phyloP scores from a whole-genome alignment of 2,888 invertebrate species.

The Ptilodon capucinus region DNA sequence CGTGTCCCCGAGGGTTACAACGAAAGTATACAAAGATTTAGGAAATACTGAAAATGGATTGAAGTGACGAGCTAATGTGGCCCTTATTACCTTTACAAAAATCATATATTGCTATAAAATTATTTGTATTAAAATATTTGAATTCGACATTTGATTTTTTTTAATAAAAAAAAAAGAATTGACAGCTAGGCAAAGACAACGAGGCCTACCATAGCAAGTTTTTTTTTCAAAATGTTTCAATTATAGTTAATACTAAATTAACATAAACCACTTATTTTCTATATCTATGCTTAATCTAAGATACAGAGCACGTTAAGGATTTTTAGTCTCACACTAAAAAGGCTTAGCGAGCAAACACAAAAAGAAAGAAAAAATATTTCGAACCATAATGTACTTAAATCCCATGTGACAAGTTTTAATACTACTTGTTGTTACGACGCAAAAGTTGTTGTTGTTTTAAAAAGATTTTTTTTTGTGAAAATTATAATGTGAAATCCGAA shows the following conservation, averaged over 20 bases:
- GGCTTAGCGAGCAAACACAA: slow-evolving; percentile 1
- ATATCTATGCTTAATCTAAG: slow-evolving; percentile 25
- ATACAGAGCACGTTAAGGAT: slow-evolving; percentile 8
- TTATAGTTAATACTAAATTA: slow-evolving; percentile 30
- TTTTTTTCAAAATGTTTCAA: slow-evolving; percentile 17
- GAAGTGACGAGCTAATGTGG: neutral
- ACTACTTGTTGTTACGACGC: no score
- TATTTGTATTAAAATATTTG: no score
- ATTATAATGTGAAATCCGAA: slow-evolving; percentile 44
- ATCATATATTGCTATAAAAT: no score
- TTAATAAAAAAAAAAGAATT: no score
- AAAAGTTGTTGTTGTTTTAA: no score
- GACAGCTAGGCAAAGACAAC: no score
- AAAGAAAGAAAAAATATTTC: slow-evolving; percentile 30
- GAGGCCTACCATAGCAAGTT: no score
- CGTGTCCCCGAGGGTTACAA: slow-evolving; percentile 33
- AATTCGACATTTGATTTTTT: no score
- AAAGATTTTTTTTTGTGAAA: slow-evolving; percentile 22
- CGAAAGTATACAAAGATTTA: slow-evolving; percentile 34
- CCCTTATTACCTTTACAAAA: slow-evolving; percentile 14
- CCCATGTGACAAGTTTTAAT: no score
- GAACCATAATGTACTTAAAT: slow-evolving; percentile 8
- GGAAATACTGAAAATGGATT: slow-evolving; percentile 40
- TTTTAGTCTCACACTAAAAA: slow-evolving; percentile 14
- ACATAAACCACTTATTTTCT: slow-evolving; percentile 36